Conservation (phyloP, 2,888 invertebrate species). For the Dermolepida albohirtum region DNA sequence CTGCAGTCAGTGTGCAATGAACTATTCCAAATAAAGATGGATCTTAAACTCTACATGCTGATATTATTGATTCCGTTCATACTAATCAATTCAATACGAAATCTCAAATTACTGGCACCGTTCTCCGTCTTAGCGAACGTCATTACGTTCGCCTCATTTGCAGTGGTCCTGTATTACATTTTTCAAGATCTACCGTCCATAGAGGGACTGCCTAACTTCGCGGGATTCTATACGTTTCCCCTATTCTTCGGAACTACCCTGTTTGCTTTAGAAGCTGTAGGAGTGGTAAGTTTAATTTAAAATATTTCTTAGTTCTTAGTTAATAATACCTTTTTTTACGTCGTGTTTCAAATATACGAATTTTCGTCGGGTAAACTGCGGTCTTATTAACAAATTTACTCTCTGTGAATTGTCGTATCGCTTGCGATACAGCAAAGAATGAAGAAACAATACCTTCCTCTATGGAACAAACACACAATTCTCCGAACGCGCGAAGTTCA, state of each 20-base stretch:
- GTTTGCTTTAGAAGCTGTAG: constrained; percentile 96
- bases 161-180: constrained; percentile 87
- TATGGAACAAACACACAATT: too few relatives aligned
- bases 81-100: constrained; percentile 84
- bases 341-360: too few relatives aligned
- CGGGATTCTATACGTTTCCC: constrained; percentile 78
- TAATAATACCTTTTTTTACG: too few relatives aligned
- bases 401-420: too few relatives aligned
- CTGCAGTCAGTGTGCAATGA: constrained; percentile 59
- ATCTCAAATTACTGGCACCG: constrained; percentile 88
- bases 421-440: too few relatives aligned
- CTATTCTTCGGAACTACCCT: constrained; percentile 96
- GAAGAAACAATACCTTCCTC: too few relatives aligned
- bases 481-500: too few relatives aligned
- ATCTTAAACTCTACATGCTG: constrained; percentile 57
- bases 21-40: constrained; percentile 52
- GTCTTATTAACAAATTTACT: too few relatives aligned
- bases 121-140: constrained; percentile 91
- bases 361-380: too few relatives aligned
- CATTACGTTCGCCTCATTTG: constrained; percentile 85
- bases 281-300: constrained; percentile 74
- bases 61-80: constrained; percentile 72
- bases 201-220: constrained; percentile 73
- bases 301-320: too few relatives aligned
- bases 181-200: constrained; percentile 78